These are phyloP conservation scores for Piaya cayana DNA, from an alignment of 2,113 vertebrate genomes.

Conservation along the genomic window DNA sequence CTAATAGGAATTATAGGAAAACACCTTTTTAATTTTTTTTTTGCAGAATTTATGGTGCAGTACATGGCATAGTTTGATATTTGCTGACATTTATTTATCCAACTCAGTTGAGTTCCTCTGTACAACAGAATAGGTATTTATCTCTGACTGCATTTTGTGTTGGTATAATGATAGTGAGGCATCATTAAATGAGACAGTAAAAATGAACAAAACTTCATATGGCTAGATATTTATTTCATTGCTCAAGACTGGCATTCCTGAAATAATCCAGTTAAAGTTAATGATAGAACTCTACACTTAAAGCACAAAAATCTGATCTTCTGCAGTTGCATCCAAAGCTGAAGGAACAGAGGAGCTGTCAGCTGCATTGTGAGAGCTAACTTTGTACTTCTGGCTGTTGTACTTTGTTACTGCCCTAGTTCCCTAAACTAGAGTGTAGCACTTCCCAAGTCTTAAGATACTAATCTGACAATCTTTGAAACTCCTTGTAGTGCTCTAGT, in stretches of 20 bases:
- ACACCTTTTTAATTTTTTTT: neutral
- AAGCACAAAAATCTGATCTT: neutral
- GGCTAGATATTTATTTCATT: neutral
- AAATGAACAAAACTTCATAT: neutral
- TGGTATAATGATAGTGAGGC: neutral
- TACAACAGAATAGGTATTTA: neutral
- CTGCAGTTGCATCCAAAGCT: neutral
- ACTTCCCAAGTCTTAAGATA: neutral
- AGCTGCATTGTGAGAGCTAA: neutral
- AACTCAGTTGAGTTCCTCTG: neutral
- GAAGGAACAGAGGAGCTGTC: neutral
- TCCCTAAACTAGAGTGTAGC: neutral
- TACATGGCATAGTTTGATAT: neutral
- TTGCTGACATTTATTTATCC: neutral
- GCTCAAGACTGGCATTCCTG: neutral
- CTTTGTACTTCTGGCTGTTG: neutral
- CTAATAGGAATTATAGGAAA: neutral
- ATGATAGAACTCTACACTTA: neutral
- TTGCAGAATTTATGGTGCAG: neutral
- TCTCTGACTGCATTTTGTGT: neutral
- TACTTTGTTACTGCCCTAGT: neutral
- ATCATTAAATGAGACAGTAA: neutral
- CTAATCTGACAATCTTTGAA: neutral
- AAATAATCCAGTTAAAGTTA: neutral
- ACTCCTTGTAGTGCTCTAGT: neutral